These are phyloP conservation scores for Drosophila teissieri DNA, from an alignment of 1,140 invertebrate genomes.

Conservation along the genomic window DNA sequence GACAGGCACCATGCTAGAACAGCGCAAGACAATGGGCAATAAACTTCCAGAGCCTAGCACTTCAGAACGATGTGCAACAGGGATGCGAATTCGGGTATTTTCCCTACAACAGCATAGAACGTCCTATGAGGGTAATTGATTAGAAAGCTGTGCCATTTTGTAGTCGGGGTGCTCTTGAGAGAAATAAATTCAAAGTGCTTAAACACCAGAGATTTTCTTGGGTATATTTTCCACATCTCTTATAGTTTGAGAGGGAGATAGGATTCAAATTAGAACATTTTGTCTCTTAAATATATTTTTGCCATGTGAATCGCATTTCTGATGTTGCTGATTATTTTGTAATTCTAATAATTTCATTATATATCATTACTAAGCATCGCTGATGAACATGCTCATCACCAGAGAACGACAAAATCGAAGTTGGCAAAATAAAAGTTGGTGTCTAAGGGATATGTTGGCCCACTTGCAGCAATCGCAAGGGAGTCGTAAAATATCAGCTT, in stretches of 20 bases:
- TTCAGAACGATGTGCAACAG: conserved; percentile 1
- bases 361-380: neutral
- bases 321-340: too few relatives aligned
- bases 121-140: too few relatives aligned
- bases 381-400: neutral
- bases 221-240: too few relatives aligned
- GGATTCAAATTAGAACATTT: too few relatives aligned
- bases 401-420: neutral
- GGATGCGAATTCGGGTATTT: neutral
- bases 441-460: conserved; percentile 18
- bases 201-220: too few relatives aligned
- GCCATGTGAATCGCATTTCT: too few relatives aligned
- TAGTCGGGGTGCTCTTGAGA: too few relatives aligned
- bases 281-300: too few relatives aligned
- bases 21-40: conserved; percentile 27
- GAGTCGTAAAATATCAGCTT: conserved; percentile 54
- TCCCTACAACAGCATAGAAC: too few relatives aligned
- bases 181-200: too few relatives aligned
- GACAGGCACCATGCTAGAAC: conserved; percentile 43
- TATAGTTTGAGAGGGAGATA: too few relatives aligned
- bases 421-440: neutral
- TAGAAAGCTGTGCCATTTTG: too few relatives aligned
- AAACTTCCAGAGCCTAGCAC: conserved; percentile 15
- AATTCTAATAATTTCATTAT: neutral
- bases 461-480: conserved; percentile 32